Evolutionary conservation across 2,888 invertebrate species (phyloP).

Genomic region (Ariolimax columbianus): DNA sequence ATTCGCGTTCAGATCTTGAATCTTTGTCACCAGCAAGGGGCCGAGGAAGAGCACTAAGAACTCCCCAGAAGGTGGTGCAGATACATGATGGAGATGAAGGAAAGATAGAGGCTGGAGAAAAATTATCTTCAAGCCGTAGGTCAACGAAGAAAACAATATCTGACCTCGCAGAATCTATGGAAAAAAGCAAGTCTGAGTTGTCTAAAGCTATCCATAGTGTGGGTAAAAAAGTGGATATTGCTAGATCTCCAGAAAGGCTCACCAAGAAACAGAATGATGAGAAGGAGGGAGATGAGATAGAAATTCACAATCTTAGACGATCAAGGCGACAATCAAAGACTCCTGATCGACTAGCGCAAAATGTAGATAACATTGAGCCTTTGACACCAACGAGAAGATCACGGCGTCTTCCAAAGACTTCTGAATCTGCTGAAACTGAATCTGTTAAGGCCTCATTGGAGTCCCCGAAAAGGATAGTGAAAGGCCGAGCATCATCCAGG

Average conservation of each 20-base stretch:
- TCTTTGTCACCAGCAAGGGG: conserved; percentile 35
- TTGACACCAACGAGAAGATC: conserved; percentile 31
- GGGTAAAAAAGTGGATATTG: neutral
- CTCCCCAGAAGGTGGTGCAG: conserved; percentile 3
- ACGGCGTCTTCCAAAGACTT: conserved; percentile 20
- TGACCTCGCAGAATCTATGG: neutral
- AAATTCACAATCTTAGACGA: conserved; percentile 4
- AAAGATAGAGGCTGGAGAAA: neutral
- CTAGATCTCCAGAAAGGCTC: conserved; percentile 12
- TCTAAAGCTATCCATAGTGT: neutral
- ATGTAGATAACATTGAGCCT: neutral
- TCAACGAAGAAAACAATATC: neutral
- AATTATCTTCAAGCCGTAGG: conserved; percentile 3
- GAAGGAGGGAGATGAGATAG: neutral
- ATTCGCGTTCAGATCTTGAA: neutral
- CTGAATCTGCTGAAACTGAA: conserved; percentile 8
- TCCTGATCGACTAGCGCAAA: conserved; percentile 20
- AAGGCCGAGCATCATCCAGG: neutral
- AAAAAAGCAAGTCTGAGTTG: neutral
- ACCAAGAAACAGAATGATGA: conserved; percentile 12
- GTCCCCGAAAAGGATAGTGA: neutral
- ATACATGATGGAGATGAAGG: neutral
- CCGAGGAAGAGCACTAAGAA: neutral
- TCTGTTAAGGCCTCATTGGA: neutral
- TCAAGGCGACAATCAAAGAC: conserved; percentile 39